Conservation (phyloP, 1,140 invertebrate species). For the Trigoniulus corallinus region DNA sequence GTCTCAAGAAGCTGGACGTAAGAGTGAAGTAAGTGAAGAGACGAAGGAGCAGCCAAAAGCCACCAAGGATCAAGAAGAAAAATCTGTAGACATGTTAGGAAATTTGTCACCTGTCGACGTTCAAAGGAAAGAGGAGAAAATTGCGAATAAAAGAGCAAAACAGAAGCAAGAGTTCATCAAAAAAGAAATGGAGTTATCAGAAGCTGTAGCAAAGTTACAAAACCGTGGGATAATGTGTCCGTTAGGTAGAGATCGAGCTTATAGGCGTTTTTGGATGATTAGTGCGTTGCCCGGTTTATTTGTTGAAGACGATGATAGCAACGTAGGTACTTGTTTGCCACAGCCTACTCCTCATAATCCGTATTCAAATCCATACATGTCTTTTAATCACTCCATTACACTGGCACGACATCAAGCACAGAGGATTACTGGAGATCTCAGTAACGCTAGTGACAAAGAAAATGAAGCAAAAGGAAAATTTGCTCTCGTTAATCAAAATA, state of each 20-base stretch:
- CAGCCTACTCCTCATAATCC: conserved; percentile 19
- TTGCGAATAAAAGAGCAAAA: conserved; percentile 26
- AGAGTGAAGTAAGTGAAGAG: conserved; percentile 28
- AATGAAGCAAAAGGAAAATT: not conserved
- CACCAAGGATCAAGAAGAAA: conserved; percentile 30
- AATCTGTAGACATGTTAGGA: conserved; percentile 20
- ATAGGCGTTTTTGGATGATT: conserved; percentile 69
- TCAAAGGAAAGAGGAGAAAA: conserved; percentile 30
- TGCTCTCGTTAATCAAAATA: too few relatives aligned
- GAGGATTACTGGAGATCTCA: conserved; percentile 1
- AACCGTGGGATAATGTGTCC: conserved; percentile 33
- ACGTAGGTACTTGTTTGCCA: conserved; percentile 26
- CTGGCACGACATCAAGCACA: conserved; percentile 12
- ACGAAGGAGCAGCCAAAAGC: conserved; percentile 33
- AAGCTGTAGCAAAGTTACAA: conserved; percentile 30
- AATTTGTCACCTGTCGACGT: conserved; percentile 24
- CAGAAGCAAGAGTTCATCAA: conserved; percentile 16
- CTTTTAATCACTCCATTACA: conserved; percentile 10
- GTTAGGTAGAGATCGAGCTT: conserved; percentile 65
- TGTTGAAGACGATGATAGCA: conserved; percentile 56
- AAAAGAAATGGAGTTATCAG: conserved; percentile 37
- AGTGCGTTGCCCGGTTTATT: conserved; percentile 66
- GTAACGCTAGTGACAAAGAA: conserved; percentile 1
- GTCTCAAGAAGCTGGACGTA: conserved; percentile 16
- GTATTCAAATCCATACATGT: conserved; percentile 14